These are phyloP conservation scores for Amazona finschi DNA, from an alignment of 2,797 vertebrate species.

Conservation along the genomic window DNA sequence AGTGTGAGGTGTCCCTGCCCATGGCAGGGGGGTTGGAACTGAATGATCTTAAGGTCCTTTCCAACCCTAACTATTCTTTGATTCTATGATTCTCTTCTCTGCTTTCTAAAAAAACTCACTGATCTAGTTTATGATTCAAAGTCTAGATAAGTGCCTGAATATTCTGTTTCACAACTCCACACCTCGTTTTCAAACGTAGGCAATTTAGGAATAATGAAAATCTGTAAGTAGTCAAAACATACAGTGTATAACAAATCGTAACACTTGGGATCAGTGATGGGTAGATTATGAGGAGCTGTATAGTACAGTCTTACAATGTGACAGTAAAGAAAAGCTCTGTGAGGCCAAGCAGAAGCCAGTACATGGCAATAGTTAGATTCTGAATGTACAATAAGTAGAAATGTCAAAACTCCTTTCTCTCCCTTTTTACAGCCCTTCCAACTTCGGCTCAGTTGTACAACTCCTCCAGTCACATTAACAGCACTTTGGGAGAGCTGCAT, in stretches of 20 bases:
- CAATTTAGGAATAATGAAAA: slow-evolving; percentile 53
- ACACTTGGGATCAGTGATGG: not conserved
- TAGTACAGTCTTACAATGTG: not conserved
- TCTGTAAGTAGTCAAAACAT: slow-evolving; percentile 2
- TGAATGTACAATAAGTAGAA: not conserved
- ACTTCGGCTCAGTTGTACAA: not conserved
- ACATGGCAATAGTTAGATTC: not conserved
- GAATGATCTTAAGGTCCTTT: too few relatives aligned
- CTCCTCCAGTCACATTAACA: not conserved
- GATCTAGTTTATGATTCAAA: slow-evolving; percentile 49
- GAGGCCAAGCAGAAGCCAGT: not conserved
- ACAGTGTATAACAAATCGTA: not conserved
- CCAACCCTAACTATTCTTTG: too few relatives aligned
- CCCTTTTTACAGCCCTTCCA: not conserved
- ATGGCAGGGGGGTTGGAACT: too few relatives aligned
- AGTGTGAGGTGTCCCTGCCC: too few relatives aligned
- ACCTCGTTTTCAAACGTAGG: slow-evolving; percentile 36
- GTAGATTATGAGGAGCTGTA: not conserved
- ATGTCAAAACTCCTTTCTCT: not conserved
- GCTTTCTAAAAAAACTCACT: slow-evolving; percentile 24
- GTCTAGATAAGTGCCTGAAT: slow-evolving; percentile 19
- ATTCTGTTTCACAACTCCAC: slow-evolving; percentile 26
- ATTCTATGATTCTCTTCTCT: not conserved
- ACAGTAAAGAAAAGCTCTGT: not conserved
- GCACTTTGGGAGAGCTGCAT: not conserved